phyloP scores from a whole-genome alignment of 2,113 vertebrate genomes.

The Neolamprologus falcicula region DNA sequence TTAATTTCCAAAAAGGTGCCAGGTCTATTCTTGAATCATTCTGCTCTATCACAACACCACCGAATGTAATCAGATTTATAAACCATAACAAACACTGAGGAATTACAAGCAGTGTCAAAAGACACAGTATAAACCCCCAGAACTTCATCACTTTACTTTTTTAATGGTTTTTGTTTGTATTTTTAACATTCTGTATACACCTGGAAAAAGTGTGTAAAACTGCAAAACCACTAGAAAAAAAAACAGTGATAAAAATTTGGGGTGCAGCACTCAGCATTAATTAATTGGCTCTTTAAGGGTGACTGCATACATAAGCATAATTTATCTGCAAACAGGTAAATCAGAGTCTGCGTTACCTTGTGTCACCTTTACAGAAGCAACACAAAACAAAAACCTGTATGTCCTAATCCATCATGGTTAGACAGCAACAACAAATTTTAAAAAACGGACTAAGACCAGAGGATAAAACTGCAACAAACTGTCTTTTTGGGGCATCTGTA shows the following conservation, averaged over 20 bases:
- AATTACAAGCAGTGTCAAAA: neutral
- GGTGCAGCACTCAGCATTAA: neutral
- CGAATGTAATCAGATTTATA: neutral
- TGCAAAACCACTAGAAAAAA: neutral
- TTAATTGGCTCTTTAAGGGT: neutral
- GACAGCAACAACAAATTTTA: neutral
- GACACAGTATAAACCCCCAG: neutral
- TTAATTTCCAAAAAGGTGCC: neutral
- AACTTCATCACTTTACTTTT: neutral
- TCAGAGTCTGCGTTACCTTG: neutral
- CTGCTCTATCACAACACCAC: neutral
- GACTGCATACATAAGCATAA: neutral
- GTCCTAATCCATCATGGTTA: neutral
- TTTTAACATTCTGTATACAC: neutral
- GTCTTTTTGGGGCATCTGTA: neutral
- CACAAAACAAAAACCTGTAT: neutral
- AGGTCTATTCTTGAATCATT: neutral
- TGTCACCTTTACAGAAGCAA: neutral
- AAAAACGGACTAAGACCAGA: neutral
- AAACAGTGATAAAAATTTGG: neutral
- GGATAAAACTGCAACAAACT: conserved; percentile 11
- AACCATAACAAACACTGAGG: neutral
- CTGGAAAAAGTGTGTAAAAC: neutral
- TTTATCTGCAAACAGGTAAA: neutral
- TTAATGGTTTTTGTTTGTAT: neutral